phyloP scores from a whole-genome alignment of 2,888 invertebrate genomes.

The Zaprionus lineosus region DNA sequence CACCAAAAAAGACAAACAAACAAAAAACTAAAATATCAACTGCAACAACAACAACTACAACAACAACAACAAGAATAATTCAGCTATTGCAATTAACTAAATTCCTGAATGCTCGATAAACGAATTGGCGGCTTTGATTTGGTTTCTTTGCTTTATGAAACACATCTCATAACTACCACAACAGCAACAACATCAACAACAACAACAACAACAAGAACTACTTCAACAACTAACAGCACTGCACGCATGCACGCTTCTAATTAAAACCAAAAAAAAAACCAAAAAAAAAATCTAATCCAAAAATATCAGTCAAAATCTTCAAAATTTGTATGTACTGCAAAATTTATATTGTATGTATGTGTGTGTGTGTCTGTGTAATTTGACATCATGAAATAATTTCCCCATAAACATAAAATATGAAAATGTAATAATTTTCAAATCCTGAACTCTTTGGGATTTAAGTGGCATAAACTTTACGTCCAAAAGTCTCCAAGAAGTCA shows the following conservation, averaged over 20 bases:
- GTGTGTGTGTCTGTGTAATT: slow-evolving; percentile 7
- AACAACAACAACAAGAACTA: slow-evolving; percentile 24
- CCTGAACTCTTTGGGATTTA: no score
- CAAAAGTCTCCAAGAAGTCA: no score
- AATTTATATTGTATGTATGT: slow-evolving; percentile 23
- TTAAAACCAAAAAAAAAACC: slow-evolving; percentile 19
- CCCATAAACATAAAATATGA: neutral
- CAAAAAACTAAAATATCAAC: slow-evolving; percentile 10
- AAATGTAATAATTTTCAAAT: neutral
- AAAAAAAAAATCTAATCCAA: slow-evolving; percentile 16
- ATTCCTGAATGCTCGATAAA: slow-evolving; percentile 37
- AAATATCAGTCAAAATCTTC: slow-evolving; percentile 28
- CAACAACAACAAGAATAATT: slow-evolving; percentile 27
- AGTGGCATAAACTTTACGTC: no score
- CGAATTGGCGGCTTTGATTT: slow-evolving; percentile 71
- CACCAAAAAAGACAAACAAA: slow-evolving; percentile 30
- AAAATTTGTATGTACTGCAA: slow-evolving; percentile 66
- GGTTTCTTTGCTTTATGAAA: slow-evolving; percentile 59
- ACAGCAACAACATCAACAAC: slow-evolving; percentile 32
- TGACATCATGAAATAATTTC: slow-evolving; percentile 20
- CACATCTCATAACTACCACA: slow-evolving; percentile 41
- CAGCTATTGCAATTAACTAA: slow-evolving; percentile 42
- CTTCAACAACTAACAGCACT: slow-evolving; percentile 45
- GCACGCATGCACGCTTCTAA: slow-evolving; percentile 60
- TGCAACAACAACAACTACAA: slow-evolving; percentile 22